Conservation (phyloP, 2,113 vertebrate species). For the Melanostigma gelatinosum region DNA sequence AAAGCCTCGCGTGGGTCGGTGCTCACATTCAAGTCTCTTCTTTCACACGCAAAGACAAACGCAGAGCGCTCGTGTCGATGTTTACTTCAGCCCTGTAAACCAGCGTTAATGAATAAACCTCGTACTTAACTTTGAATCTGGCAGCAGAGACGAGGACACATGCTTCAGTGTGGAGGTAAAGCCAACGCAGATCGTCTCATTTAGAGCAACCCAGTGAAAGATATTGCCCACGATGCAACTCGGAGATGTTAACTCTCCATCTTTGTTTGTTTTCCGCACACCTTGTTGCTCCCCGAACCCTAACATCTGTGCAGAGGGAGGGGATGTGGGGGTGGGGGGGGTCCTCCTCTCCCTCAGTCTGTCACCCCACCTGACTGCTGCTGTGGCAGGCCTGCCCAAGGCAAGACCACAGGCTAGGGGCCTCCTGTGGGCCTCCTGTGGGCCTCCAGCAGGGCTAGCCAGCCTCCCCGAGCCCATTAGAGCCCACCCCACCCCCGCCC, state of each 20-base stretch:
- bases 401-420: conserved; percentile 86
- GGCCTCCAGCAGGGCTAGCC: conserved; percentile 73
- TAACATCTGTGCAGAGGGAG: conserved; percentile 72
- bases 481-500: conserved; percentile 62
- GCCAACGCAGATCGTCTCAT: conserved; percentile 20
- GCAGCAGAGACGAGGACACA: conserved; percentile 9
- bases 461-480: conserved; percentile 82
- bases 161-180: conserved; percentile 20
- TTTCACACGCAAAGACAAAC: conserved; percentile 36
- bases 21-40: conserved; percentile 25
- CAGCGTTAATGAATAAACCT: conserved; percentile 51
- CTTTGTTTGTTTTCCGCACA: conserved; percentile 71
- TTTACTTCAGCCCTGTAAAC: conserved; percentile 54
- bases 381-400: conserved; percentile 84
- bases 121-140: conserved; percentile 50
- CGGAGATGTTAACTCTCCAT: conserved; percentile 33
- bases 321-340: conserved; percentile 16
- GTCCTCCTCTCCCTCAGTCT: conserved; percentile 76
- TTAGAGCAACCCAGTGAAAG: conserved; percentile 18
- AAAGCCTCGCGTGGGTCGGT: conserved; percentile 24
- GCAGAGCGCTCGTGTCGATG: conserved; percentile 11
- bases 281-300: conserved; percentile 75
- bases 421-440: conserved; percentile 82
- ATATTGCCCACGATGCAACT: conserved; percentile 25
- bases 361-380: conserved; percentile 84